phyloP scores from a whole-genome alignment of 2,113 vertebrate species.

The Passerina amoena region DNA sequence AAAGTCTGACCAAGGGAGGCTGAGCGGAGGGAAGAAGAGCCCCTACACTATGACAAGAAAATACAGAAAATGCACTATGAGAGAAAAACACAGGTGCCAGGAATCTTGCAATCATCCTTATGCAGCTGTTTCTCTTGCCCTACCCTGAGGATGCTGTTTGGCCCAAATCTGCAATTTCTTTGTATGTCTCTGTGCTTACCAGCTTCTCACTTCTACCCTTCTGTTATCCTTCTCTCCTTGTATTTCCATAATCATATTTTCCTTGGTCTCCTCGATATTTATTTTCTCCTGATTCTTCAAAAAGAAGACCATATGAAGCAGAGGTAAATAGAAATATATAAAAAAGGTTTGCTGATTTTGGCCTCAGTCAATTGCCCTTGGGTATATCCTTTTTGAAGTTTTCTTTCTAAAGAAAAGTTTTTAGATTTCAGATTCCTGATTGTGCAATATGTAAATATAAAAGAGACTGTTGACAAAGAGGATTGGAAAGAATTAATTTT shows the following conservation, averaged over 20 bases:
- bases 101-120: background rate
- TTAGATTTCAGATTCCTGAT: background rate
- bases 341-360: background rate
- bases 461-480: background rate
- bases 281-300: background rate
- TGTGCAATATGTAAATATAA: background rate
- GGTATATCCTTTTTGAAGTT: background rate
- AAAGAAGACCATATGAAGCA: background rate
- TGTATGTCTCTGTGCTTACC: background rate
- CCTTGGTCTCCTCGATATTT: background rate
- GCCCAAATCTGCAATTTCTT: background rate
- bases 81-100: background rate
- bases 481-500: background rate
- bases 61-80: background rate
- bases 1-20: fast-evolving
- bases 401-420: background rate
- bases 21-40: background rate
- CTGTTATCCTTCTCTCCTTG: background rate
- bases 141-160: background rate
- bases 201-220: background rate
- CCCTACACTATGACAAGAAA: background rate
- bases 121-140: background rate
- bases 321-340: background rate
- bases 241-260: background rate
- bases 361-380: background rate